These are phyloP conservation scores for Rhodophaea formosa DNA, from an alignment of 2,888 invertebrate genomes.

Conservation along the genomic window DNA sequence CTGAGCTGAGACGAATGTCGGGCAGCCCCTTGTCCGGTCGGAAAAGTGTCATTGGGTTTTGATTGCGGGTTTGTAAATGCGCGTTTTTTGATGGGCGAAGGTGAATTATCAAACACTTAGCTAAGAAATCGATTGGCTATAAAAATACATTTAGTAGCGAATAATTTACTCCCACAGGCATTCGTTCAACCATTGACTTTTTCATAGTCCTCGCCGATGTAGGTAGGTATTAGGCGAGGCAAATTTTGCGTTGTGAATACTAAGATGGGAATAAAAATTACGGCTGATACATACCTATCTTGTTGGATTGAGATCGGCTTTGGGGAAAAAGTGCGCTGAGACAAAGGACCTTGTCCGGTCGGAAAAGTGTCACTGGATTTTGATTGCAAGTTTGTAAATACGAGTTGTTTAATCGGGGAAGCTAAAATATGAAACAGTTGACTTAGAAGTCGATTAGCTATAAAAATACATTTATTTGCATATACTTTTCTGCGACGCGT, in stretches of 20 bases:
- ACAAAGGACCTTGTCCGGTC: slow-evolving; percentile 36
- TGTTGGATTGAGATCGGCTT: slow-evolving; percentile 50
- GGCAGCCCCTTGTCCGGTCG: slow-evolving; percentile 29
- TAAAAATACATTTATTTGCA: too few relatives aligned
- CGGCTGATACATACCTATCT: slow-evolving; percentile 66
- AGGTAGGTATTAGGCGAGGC: slow-evolving; percentile 37
- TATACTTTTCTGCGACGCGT: too few relatives aligned
- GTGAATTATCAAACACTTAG: background rate
- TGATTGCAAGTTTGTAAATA: background rate
- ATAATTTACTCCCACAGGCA: too few relatives aligned
- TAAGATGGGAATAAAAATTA: slow-evolving; percentile 68
- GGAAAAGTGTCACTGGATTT: background rate
- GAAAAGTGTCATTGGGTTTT: background rate
- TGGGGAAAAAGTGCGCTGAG: slow-evolving; percentile 40
- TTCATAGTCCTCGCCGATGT: slow-evolving; percentile 38
- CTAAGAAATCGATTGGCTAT: too few relatives aligned
- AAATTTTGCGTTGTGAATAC: slow-evolving; percentile 61
- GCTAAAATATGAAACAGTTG: background rate
- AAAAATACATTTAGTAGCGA: too few relatives aligned
- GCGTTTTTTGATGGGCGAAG: background rate
- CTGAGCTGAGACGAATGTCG: slow-evolving; percentile 49
- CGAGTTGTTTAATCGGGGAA: background rate
- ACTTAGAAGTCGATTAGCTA: background rate
- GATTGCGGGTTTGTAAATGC: background rate
- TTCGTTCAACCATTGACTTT: slow-evolving; percentile 37